A percentile compares a stretch with the other conserved stretches of the same genome.
These are phyloP conservation scores for Pangasianodon hypophthalmus DNA, from an alignment of 2,113 vertebrate species.

Conservation along the genomic window DNA sequence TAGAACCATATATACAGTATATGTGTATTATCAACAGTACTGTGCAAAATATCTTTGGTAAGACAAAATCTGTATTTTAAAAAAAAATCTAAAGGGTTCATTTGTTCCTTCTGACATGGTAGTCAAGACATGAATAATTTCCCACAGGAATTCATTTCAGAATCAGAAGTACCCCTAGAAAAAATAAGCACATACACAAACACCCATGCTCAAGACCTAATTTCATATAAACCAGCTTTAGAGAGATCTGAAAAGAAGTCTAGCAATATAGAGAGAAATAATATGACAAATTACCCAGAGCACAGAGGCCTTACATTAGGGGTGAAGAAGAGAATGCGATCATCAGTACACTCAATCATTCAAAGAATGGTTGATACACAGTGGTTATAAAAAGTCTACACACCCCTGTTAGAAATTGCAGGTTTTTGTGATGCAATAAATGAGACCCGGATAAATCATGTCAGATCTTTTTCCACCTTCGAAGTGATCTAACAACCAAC, in stretches of 20 bases:
- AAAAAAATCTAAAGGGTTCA: neutral
- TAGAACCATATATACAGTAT: neutral
- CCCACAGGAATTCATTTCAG: neutral
- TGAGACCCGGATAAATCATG: neutral
- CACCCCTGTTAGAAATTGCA: neutral
- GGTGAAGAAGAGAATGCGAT: neutral
- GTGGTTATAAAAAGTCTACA: neutral
- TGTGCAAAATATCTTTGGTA: neutral
- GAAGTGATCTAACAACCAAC: neutral
- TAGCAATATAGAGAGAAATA: neutral
- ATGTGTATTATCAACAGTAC: neutral
- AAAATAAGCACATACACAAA: neutral
- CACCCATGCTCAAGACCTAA: neutral
- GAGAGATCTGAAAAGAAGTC: neutral
- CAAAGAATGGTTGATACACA: neutral
- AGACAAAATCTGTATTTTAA: neutral
- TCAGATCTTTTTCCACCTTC: neutral
- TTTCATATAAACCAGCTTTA: constrained; percentile 3
- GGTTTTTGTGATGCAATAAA: neutral
- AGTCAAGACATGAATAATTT: neutral
- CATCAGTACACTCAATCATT: neutral
- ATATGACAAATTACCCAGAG: neutral
- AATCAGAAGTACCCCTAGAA: neutral
- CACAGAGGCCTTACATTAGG: neutral
- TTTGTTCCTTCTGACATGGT: neutral